Conservation (phyloP, 2,797 vertebrate genomes). For the Todus mexicanus region DNA sequence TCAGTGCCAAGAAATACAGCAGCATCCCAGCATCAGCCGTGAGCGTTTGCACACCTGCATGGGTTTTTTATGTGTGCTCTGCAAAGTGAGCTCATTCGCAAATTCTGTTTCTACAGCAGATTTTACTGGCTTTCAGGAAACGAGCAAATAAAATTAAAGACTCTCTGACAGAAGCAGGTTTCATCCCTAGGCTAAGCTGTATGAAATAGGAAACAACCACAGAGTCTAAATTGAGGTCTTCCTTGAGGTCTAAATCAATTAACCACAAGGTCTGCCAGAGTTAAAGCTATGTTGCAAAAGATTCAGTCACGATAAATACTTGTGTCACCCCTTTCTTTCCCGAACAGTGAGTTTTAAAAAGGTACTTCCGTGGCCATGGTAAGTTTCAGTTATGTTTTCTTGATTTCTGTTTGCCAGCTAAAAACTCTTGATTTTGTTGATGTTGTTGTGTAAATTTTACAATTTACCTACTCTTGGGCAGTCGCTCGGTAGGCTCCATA, state of each 20-base stretch:
- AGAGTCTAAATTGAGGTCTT: slow-evolving; percentile 19
- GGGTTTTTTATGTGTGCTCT: background rate
- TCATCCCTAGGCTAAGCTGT: background rate
- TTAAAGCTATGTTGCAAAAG: background rate
- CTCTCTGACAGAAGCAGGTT: background rate
- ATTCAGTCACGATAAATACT: background rate
- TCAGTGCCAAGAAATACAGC: background rate
- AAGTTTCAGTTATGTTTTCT: background rate
- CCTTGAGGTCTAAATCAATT: slow-evolving; percentile 43
- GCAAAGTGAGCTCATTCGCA: background rate
- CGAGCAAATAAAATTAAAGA: background rate
- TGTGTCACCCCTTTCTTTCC: background rate
- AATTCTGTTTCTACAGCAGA: background rate
- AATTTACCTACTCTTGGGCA: background rate
- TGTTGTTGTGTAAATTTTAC: background rate
- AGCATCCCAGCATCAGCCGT: background rate
- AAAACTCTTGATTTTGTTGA: background rate
- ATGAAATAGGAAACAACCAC: background rate
- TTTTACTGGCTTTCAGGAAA: background rate
- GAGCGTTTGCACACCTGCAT: background rate
- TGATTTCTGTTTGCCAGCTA: background rate
- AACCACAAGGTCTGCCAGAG: background rate
- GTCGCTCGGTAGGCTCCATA: background rate
- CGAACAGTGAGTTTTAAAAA: background rate
- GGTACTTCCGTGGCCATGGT: background rate